Base-by-base conservation (phyloP, 2,797 vertebrate genomes). In the Aplochiton taeniatus region DNA sequence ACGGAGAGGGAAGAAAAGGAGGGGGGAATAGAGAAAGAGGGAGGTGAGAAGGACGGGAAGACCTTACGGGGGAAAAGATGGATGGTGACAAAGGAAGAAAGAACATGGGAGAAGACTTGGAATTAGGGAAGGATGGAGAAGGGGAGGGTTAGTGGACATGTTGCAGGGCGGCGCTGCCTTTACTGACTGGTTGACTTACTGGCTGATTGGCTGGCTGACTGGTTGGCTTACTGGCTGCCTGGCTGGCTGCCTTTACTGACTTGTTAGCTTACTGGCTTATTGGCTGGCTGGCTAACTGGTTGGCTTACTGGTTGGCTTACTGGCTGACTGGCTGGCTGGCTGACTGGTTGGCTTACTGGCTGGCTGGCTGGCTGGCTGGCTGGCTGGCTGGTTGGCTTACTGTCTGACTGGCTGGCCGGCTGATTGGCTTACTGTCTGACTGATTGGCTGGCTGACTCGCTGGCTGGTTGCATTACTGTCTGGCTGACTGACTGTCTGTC, bases 131-230 rank as follows among this genome's bases (percentile, higher is more conserved):
- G 48, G 57, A 16, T 67, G 54, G 71, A 65, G 19, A 12, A 18
- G 43, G 55, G 55, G 42, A 54, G 13, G 65, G 31, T 9, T 6
- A 7, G 42, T n/a, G 41, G 16, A 16, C 9, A 57, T 65, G 75
- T 66, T 70, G 70, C 84, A 82, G 83, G 82, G 85, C 86, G 87
- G 88, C 86, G 89, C 82, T 84, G 84, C 80, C 87, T 63, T n/a
- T 2, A 50, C 48, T 12, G 48, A 12, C 48, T 31, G 31, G 4
- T 8, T 16, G 11, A 12, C 48, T 16, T 2, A 50, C 48, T 12
- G 48, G 8, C 11, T 12, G 14, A 44, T 11, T 66, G 16, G 46
- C 18, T 12, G 56, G 8, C 20, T 8, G 43, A 53, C 58, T 17
- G 41, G 31, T 6, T 31, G 31, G 31, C 31, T 31, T 2, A 6